Base-by-base conservation (phyloP, 2,888 invertebrate genomes). In the Acronicta aceris region DNA sequence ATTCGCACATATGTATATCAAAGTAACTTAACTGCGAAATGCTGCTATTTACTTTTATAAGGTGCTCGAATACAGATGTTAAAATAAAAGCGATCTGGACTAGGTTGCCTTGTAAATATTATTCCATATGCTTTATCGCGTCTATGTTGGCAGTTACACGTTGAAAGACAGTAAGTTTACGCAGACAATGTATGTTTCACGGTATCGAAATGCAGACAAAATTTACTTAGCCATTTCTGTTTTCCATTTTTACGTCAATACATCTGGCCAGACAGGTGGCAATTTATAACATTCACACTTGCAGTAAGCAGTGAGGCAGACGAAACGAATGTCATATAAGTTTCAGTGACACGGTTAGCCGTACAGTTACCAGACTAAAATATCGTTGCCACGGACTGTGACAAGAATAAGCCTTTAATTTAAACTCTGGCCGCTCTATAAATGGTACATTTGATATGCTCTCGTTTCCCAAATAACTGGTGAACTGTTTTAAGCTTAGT, bases 361-460 rank as follows among this genome's bases (percentile, higher is more conserved):
- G 75, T 59, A 73, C 76, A 69, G 65, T 58, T 60, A 53, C 58
- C 56, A 43, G 71, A 74, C 79, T 77, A 69, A 82, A 84, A 85
- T 83, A 84, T 76, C 76, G 69, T 54, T 38, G 38, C 38, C 38
- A 38, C 56, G 57, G 48, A 50, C 59, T 59, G 74, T 65, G 81
- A 81, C 84, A 74, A 59, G 71, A 81, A 79, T 84, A 82, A 79
- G 65, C 76, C 54, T 61, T 62, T 73, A 69, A 74, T 71, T 74
- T 77, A 74, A 73, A 63, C 56, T 21, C 62, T 41, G 61, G 62
- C 45, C 15, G 40, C 33, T 50, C 51, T 65, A 59, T 68, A 70
- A 65, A 74, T 78, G 65, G 53, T 21, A 45, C 70, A 60, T 62
- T 60, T 65, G 47, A 66, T 68, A 62, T 59, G 65, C 42, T 36